Conservation (phyloP, 2,797 vertebrate species). For the Fringilla coelebs region DNA sequence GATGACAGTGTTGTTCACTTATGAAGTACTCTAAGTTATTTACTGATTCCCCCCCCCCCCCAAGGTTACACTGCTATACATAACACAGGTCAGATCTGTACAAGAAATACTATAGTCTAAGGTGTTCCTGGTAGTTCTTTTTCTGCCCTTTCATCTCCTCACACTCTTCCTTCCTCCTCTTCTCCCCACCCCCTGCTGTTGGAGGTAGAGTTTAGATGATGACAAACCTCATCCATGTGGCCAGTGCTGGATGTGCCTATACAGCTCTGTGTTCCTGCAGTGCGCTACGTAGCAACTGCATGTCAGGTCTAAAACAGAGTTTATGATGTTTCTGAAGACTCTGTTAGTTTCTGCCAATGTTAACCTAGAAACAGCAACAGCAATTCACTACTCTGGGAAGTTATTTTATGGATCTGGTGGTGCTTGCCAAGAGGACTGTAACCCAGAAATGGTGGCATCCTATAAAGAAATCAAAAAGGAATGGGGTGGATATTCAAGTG, state of each 20-base stretch:
- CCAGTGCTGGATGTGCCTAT: not conserved
- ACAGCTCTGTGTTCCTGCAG: not conserved
- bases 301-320: slow-evolving; percentile 42
- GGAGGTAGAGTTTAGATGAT: slow-evolving; percentile 8
- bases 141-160: not conserved
- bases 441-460: not conserved
- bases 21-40: slow-evolving; percentile 18
- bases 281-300: not conserved
- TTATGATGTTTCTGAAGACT: slow-evolving; percentile 55
- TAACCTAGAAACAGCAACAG: slow-evolving; percentile 31
- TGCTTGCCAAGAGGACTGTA: not conserved
- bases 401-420: slow-evolving; percentile 29
- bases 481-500: not conserved
- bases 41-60: not conserved
- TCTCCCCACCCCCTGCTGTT: not conserved
- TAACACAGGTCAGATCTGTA: not conserved
- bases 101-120: slow-evolving; percentile 15
- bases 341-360: slow-evolving; percentile 42
- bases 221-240: slow-evolving; percentile 43
- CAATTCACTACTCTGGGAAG: not conserved
- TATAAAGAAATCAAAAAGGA: not conserved
- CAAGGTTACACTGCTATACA: slow-evolving; percentile 7
- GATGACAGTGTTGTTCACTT: slow-evolving; percentile 39
- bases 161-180: not conserved
- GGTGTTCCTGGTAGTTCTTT: not conserved